Base-by-base conservation (phyloP, 1,140 invertebrate species). In the Drosophila subpulchrella region DNA sequence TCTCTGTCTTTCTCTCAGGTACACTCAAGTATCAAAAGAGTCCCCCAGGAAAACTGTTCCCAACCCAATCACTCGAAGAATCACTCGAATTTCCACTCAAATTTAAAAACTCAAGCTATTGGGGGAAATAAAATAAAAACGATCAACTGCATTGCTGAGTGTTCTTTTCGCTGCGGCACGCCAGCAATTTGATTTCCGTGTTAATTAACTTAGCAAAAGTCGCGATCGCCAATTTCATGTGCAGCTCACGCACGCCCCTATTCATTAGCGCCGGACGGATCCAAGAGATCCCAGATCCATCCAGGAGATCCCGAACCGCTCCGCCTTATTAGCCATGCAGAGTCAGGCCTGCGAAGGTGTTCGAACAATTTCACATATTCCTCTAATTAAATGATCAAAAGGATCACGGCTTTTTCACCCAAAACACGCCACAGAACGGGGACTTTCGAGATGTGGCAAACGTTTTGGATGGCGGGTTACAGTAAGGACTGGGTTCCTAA, bases 331-430 rank as follows among this genome's bases (percentile, higher is more conserved):
- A 84, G 84, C 66, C 89, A 89, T 90, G 77, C 84, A 90, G 84
- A 84, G 70, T 78, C 56, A 59, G 84, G 48, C 62, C 56, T 51
- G 24, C 27, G 59, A 78, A 89, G 84, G 84, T 89, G 84, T 89
- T 90, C 85, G 67, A 89, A 90, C 85, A 90, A 89, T 89, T 89
- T 90, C 85, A 90, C 84, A 81, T 78, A 89, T 89, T 84, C 67
- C 81, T 84, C 85, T 90, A 90, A 89, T 89, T 89, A 89, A 89
- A 89, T 79, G 81, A 89, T 89, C 84, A 89, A 89, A 85, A 89
- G 78, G 76, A 83, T 88, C 83, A 88, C 83, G 68, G 79, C n/a
- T 88, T 88, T 89, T 88, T 88, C 75, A 61, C 15, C 36, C 56
- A 72, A 38, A 44, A 46, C 48, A 62, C 50, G 46, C 41, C 53